A percentile compares a stretch with the other conserved stretches of the same genome.
phyloP scores from a whole-genome alignment of 2,113 vertebrate genomes.

The Pygoscelis adeliae region DNA sequence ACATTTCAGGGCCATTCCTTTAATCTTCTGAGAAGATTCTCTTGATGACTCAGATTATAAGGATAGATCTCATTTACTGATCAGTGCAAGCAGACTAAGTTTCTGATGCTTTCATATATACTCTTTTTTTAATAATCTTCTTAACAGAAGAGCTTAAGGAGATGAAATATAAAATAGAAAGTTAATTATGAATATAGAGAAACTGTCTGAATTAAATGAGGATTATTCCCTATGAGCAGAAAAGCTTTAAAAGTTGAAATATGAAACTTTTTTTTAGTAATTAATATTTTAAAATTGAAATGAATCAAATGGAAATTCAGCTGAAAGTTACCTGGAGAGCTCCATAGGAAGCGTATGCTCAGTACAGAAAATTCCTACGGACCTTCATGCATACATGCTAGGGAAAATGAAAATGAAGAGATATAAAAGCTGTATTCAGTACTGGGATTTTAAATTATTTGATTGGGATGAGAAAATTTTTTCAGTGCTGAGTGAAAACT shows the following conservation, averaged over 20 bases:
- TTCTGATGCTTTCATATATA: slow-evolving; percentile 35
- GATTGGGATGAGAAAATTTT: not conserved
- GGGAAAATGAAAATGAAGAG: not conserved
- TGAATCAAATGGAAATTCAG: slow-evolving; percentile 12
- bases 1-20: slow-evolving; percentile 14
- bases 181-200: slow-evolving; percentile 44
- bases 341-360: not conserved
- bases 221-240: slow-evolving; percentile 20
- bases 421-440: not conserved
- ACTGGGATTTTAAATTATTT: not conserved
- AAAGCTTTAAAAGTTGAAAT: slow-evolving; percentile 33
- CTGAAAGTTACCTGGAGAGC: slow-evolving; percentile 7
- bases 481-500: not conserved
- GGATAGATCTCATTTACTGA: slow-evolving; percentile 40
- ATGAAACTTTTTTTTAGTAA: not conserved
- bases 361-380: not conserved
- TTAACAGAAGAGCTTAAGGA: slow-evolving; percentile 6
- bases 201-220: slow-evolving; percentile 37
- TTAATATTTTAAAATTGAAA: slow-evolving; percentile 17
- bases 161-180: slow-evolving; percentile 44
- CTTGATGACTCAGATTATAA: slow-evolving; percentile 44
- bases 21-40: slow-evolving; percentile 37
- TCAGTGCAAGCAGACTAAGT: not conserved
- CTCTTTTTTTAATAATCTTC: not conserved
- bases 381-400: not conserved